Evolutionary conservation across 2,113 vertebrate species (phyloP).

Genomic region (Thermophis baileyi): DNA sequence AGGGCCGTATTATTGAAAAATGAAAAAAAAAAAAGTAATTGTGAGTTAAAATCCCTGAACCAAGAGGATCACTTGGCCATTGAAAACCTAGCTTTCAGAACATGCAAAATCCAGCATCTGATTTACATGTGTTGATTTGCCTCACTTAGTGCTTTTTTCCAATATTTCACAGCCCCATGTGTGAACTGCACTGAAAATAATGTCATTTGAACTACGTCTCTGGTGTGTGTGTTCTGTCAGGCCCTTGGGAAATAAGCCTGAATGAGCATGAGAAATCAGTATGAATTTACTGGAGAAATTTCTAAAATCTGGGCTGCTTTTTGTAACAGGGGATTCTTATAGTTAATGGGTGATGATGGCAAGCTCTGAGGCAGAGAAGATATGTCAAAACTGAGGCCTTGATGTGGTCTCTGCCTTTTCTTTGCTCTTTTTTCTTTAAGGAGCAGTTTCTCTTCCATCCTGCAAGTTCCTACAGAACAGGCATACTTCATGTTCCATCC

Average conservation of each 20-base stretch:
- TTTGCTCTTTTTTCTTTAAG: neutral
- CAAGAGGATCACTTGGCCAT: neutral
- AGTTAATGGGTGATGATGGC: neutral
- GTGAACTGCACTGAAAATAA: neutral
- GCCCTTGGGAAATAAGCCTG: neutral
- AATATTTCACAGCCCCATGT: neutral
- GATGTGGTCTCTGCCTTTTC: neutral
- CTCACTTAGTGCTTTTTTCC: neutral
- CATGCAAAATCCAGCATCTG: neutral
- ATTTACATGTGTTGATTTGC: neutral
- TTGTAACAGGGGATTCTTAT: neutral
- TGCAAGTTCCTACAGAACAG: neutral
- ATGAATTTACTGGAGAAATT: neutral
- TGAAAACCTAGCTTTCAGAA: neutral
- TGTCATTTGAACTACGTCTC: neutral
- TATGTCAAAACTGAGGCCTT: too few relatives aligned
- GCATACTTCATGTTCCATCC: neutral
- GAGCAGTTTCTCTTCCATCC: neutral
- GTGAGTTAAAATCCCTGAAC: neutral
- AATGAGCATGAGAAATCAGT: neutral
- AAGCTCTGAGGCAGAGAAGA: neutral
- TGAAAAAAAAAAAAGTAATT: neutral
- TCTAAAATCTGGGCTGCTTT: neutral
- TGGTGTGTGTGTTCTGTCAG: neutral
- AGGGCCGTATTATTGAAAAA: neutral